Conservation (phyloP, 2,113 vertebrate species). For the Tragelaphus imberbis region DNA sequence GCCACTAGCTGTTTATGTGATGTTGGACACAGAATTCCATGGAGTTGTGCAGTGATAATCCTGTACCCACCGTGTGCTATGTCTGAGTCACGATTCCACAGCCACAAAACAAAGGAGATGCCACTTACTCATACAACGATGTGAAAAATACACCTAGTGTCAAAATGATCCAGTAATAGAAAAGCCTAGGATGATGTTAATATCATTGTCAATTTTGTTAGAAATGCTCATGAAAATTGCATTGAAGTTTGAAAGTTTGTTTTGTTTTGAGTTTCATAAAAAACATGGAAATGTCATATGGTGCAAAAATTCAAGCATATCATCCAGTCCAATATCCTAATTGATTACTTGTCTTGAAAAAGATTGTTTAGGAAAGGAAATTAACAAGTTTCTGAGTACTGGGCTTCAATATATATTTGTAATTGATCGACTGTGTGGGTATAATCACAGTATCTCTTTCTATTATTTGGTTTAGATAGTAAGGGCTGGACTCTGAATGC, state of each 20-base stretch:
- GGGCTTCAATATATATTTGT: neutral
- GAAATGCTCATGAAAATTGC: neutral
- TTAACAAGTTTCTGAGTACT: neutral
- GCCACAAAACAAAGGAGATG: neutral
- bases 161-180: neutral
- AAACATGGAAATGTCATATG: neutral
- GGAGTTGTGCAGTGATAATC: too few relatives aligned
- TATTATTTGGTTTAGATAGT: neutral
- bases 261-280: neutral
- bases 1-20: neutral
- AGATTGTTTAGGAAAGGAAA: neutral
- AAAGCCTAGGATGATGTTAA: neutral
- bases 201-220: neutral
- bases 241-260: neutral
- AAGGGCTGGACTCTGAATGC: neutral
- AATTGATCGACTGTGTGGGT: neutral
- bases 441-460: neutral
- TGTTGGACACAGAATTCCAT: neutral
- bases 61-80: accelerated
- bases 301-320: neutral
- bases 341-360: neutral
- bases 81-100: neutral
- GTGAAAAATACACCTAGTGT: neutral
- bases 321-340: neutral
- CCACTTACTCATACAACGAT: neutral